Percentiles rank a stretch among this genome's conserved stretches.
These are phyloP conservation scores for Pristionchus fissidentatus DNA, from an alignment of 2,888 invertebrate genomes.

Conservation along the genomic window DNA sequence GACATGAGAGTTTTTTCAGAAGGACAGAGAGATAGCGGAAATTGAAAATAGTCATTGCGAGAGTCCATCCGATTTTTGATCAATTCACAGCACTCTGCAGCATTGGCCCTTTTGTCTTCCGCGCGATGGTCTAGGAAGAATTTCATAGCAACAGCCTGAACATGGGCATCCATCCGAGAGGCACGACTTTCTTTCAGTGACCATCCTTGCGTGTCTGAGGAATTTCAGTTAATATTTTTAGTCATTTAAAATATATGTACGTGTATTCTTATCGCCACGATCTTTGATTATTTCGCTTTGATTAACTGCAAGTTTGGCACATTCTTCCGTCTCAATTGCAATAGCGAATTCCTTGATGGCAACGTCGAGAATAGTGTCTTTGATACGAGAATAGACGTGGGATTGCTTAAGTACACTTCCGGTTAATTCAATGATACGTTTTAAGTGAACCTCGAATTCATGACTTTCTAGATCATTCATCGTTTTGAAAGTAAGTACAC, in stretches of 20 bases:
- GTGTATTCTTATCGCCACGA: neutral
- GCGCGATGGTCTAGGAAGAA: neutral
- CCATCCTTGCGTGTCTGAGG: neutral
- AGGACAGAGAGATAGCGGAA: neutral
- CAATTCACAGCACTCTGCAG: neutral
- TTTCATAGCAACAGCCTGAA: neutral
- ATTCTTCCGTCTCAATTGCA: neutral
- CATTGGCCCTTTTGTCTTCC: neutral
- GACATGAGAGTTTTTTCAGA: neutral
- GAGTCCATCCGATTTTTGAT: neutral
- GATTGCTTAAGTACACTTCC: neutral
- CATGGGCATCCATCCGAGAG: neutral
- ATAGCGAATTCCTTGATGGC: neutral
- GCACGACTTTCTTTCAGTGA: neutral
- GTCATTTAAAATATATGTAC: neutral
- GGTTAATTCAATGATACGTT: neutral
- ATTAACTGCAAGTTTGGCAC: neutral
- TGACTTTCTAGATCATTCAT: neutral
- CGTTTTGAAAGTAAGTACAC: neutral
- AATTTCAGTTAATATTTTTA: no score
- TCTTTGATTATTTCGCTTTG: neutral
- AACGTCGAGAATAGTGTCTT: neutral
- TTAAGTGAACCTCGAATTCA: neutral
- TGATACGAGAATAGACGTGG: neutral
- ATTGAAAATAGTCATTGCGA: neutral